Conservation (phyloP, 2,888 invertebrate species). For the Sepioteuthis lessoniana region DNA sequence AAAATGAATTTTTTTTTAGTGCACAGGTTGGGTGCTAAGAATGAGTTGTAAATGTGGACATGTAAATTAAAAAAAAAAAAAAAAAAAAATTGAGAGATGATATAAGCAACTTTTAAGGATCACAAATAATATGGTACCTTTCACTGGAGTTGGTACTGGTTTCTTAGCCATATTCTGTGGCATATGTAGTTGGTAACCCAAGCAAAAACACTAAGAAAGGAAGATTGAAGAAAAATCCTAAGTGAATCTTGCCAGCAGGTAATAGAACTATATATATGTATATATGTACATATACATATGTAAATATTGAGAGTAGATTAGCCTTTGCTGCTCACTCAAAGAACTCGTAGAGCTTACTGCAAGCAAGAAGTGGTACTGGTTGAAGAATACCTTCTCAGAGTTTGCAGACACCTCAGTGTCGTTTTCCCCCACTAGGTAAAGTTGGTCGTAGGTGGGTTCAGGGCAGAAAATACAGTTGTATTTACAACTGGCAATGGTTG, state of each 20-base stretch:
- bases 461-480: not conserved
- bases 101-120: not conserved
- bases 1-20: not conserved
- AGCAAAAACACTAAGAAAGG: conserved; percentile 6
- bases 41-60: not conserved
- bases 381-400: not conserved
- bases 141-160: not conserved
- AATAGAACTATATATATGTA: not conserved
- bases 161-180: conserved; percentile 26
- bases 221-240: not conserved
- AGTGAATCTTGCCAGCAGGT: conserved; percentile 7
- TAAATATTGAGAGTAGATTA: not conserved
- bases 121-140: not conserved
- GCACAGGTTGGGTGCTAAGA: not conserved
- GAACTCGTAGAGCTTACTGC: not conserved
- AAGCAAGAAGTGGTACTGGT: not conserved
- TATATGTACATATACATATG: not conserved
- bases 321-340: not conserved
- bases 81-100: not conserved
- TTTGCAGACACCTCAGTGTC: not conserved
- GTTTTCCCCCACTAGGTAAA: conserved; percentile 2
- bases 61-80: not conserved
- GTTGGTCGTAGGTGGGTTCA: not conserved
- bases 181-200: not conserved
- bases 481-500: not conserved